Base-by-base conservation (phyloP, 2,797 vertebrate genomes). In the Oreochromis grahami region DNA sequence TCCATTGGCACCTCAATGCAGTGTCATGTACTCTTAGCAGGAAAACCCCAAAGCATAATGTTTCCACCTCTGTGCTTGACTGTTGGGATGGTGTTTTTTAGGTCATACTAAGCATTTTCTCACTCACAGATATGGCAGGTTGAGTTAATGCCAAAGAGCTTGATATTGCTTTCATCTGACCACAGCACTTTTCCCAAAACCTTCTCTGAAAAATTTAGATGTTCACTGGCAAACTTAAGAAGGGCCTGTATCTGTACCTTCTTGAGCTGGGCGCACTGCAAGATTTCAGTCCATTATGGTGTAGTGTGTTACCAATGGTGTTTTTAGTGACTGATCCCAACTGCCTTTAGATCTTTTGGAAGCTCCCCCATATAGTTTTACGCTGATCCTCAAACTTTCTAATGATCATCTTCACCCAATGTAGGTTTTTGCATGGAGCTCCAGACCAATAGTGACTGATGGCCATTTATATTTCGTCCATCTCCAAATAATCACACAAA, bases 131-230 rank as follows among this genome's bases (percentile, higher is more conserved):
- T 21, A 38, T 38, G 58, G 34, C 58, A 63, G 19, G 58, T 63
- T 11, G 58, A 63, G 19, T 4, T 36, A 36, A n/a, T 36, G 32
- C 17, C 58, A 63, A 63, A 63, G 58, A 38, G 32, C 17, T 63
- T 6, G 4, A 5, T 63, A 36, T 8, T 36, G 58, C 10, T 63
- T 63, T 56, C 14, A 29, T 56, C 26, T n/a, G 32, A 63, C 6
- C 58, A 63, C 34, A 63, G 17, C 58, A 63, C 58, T 63, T 63
- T 63, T 1, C 2, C 32, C 58, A n/a, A 63, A 63, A 13, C 19
- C 12, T 63, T 63, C 32, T 63, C 3, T 63, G 4, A 63, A 36
- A n/a, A 5, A n/a, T 63, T 0, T n/a, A n/a, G n/a, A n/a, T n/a
- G n/a, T n/a, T n/a, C n/a, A n/a, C n/a, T n/a, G n/a, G n/a, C n/a